Conservation (phyloP, 2,888 invertebrate genomes). For the Agrotis segetum region DNA sequence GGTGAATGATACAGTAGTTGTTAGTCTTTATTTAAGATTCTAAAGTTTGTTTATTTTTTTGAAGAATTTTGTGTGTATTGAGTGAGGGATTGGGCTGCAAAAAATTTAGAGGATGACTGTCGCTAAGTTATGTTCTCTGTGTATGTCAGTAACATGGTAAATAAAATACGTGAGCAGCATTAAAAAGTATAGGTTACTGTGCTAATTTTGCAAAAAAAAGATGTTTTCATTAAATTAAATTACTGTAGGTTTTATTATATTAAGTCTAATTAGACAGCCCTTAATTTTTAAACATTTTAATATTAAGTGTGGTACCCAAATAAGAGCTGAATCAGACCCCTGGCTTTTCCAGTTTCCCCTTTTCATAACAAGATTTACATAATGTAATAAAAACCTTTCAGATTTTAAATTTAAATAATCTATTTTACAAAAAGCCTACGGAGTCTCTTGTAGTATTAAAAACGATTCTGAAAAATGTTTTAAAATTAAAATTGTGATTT, state of each 20-base stretch:
- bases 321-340: slow-evolving; percentile 18
- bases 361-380: slow-evolving; percentile 58
- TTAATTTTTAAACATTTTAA: slow-evolving; percentile 19
- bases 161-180: no score
- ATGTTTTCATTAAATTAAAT: background rate
- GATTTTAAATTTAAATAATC: slow-evolving; percentile 56
- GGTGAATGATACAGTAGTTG: background rate
- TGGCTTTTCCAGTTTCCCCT: slow-evolving; percentile 44
- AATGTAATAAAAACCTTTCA: slow-evolving; percentile 62
- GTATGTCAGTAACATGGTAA: no score
- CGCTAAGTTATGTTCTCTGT: no score
- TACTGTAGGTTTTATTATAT: background rate
- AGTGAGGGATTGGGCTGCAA: no score
- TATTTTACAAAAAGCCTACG: slow-evolving; percentile 49
- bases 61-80: no score
- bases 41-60: no score
- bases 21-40: background rate
- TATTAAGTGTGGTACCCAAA: slow-evolving; percentile 28
- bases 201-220: background rate
- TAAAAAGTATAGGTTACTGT: no score
- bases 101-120: no score
- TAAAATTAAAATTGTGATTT: background rate
- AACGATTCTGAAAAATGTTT: slow-evolving; percentile 25
- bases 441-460: slow-evolving; percentile 26
- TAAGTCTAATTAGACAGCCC: slow-evolving; percentile 2